Percentiles rank a stretch among this genome's conserved stretches.
Evolutionary conservation across 1,140 invertebrate species (phyloP).

Genomic region (Lepidotrigona ventralis): DNA sequence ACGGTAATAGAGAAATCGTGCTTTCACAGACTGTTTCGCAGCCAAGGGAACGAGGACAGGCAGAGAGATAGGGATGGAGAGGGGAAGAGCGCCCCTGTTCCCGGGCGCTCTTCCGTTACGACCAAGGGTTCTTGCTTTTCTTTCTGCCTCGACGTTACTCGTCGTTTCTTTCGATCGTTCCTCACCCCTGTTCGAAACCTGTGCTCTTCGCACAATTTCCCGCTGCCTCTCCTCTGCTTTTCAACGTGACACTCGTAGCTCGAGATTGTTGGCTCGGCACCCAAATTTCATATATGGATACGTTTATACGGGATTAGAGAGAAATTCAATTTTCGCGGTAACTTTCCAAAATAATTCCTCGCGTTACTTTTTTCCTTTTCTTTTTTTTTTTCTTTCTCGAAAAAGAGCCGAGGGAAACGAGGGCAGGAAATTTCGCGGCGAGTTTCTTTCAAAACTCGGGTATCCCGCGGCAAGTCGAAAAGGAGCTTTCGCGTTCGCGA

Average conservation of each 20-base stretch:
- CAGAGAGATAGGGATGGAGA: neutral
- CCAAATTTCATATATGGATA: too few species aligned
- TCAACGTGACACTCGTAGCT: neutral
- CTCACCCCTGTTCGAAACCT: neutral
- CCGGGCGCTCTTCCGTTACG: neutral
- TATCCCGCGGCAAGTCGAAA: neutral
- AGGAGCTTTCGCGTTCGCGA: conserved; percentile 1
- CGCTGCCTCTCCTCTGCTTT: neutral
- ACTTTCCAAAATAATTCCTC: neutral
- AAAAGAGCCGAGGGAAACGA: neutral
- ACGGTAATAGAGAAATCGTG: conserved; percentile 63
- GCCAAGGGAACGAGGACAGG: conserved; percentile 24
- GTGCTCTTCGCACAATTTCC: neutral
- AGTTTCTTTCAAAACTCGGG: neutral
- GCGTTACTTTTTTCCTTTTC: neutral
- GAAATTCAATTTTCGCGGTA: too few species aligned
- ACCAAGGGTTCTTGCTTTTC: neutral
- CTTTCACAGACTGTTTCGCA: conserved; percentile 56
- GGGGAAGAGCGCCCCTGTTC: neutral
- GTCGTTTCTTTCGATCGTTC: conserved; percentile 2
- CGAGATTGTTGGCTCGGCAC: too few species aligned
- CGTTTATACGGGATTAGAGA: too few species aligned
- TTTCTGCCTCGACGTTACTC: conserved; percentile 14
- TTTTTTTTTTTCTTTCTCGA: neutral
- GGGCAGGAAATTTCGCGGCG: neutral